Percentiles rank a stretch among this genome's conserved stretches.
Evolutionary conservation across 2,888 invertebrate genomes (phyloP).

Genomic region (Nephrotoma guestfalica): DNA sequence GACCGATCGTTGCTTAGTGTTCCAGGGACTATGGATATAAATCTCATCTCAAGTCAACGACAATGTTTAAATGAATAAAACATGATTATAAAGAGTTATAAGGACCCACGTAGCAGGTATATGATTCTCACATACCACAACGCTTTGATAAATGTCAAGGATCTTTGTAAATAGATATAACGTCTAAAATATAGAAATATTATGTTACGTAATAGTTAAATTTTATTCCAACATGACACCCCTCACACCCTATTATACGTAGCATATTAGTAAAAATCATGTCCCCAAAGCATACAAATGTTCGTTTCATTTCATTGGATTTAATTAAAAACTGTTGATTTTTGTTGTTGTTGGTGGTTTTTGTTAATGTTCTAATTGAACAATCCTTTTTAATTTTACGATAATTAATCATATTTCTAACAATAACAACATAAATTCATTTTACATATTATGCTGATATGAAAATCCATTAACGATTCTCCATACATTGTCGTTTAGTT

Average conservation of each 20-base stretch:
- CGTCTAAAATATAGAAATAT: too few relatives aligned
- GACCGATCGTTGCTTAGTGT: too few relatives aligned
- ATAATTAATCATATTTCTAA: not conserved
- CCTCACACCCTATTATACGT: not conserved
- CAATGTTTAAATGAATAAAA: too few relatives aligned
- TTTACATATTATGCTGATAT: not conserved
- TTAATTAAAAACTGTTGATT: not conserved
- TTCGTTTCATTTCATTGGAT: not conserved
- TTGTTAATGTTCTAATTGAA: not conserved
- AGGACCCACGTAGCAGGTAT: too few relatives aligned
- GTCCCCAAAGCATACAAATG: not conserved
- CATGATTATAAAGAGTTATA: too few relatives aligned
- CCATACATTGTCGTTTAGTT: not conserved
- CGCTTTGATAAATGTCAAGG: too few relatives aligned
- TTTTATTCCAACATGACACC: not conserved
- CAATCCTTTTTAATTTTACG: not conserved
- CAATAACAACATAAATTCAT: not conserved
- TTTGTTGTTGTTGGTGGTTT: not conserved
- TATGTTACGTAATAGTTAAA: not conserved
- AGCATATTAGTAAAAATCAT: not conserved
- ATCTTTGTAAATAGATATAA: too few relatives aligned
- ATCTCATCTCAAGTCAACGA: too few relatives aligned
- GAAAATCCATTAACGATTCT: not conserved
- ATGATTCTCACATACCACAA: too few relatives aligned
- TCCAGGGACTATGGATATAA: too few relatives aligned